Evolutionary conservation across 2,888 invertebrate genomes (phyloP), one percentile per base, ranked within the genome.

Genomic region (Acleris cristana): DNA sequence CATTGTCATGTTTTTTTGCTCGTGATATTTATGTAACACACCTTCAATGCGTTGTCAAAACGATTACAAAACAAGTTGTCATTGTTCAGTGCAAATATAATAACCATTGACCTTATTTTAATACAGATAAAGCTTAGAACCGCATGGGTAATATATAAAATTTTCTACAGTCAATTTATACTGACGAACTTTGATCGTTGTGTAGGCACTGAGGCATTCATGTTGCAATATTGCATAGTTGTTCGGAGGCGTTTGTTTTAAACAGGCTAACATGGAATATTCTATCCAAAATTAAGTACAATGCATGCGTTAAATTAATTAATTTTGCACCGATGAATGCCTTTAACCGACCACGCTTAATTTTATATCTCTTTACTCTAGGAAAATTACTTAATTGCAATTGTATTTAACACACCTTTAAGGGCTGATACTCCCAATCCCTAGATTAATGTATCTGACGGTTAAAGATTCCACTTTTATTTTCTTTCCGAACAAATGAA

Each of bases 221-320:
- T 67, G 63, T 67, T 67, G 83, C 81, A 76, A 82, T 82, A 79
- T 85, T 84, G 81, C 81, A 79, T 76, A 86, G 79, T 83, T 84
- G 83, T 84, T 83, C 81, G 75, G 74, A 80, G 81, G 79, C 75
- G 77, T 78, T 76, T 75, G 77, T 77, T 78, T 78, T 76, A 74
- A 79, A 80, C 74, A 74, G 71, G 64, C 69, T 61, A 65, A 73
- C 73, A 75, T 18, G n/a, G n/a, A 18, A 48, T n/a, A n/a, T 48
- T 48, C 8, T 16, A 48, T 48, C n/a, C 14, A 6, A 45, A 16
- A 45, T 16, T 45, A n/a, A n/a, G 6, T 6, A 45, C n/a, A 45
- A 16, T 75, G 21, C 51, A 21, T 51, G 49, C 49, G 10, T 45
- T 16, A 0, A 40, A 40, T 14, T 14, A 40, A 40, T 40, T 40